A percentile compares a stretch with the other conserved stretches of the same genome.
phyloP scores from a whole-genome alignment of 2,888 invertebrate species.

The Griposia aprilina region DNA sequence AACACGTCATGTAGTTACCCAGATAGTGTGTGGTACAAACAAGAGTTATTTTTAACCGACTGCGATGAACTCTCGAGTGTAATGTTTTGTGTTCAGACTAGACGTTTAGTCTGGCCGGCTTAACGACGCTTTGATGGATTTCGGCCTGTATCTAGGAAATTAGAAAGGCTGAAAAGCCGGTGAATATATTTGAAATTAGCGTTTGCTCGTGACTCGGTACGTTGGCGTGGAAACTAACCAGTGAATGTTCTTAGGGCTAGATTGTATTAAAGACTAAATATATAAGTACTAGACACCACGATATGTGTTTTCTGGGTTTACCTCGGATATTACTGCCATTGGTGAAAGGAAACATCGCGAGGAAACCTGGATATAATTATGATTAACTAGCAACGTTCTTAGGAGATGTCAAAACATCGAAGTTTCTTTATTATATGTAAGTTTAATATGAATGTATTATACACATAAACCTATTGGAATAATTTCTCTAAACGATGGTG shows the following conservation, averaged over 20 bases:
- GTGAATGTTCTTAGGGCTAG: neutral
- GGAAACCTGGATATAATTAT: too few relatives aligned
- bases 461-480: too few relatives aligned
- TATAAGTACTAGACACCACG: too few relatives aligned
- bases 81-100: conserved; percentile 60
- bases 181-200: neutral
- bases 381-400: too few relatives aligned
- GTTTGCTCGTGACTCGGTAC: neutral
- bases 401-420: too few relatives aligned
- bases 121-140: conserved; percentile 45
- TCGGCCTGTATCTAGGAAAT: conserved; percentile 5
- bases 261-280: neutral
- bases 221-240: neutral
- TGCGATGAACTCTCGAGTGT: conserved; percentile 57
- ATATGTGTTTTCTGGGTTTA: too few relatives aligned
- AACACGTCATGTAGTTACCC: neutral
- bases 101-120: conserved; percentile 65
- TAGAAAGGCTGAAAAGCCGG: neutral
- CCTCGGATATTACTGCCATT: too few relatives aligned
- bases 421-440: too few relatives aligned
- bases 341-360: too few relatives aligned
- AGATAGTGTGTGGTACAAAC: conserved; percentile 28
- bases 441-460: too few relatives aligned
- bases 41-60: conserved; percentile 59
- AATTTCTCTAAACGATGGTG: too few relatives aligned